Percentiles rank a stretch among this genome's conserved stretches.
These are phyloP conservation scores for Calliscelio sp. DNA, from an alignment of 2,888 invertebrate genomes.

Conservation along the genomic window DNA sequence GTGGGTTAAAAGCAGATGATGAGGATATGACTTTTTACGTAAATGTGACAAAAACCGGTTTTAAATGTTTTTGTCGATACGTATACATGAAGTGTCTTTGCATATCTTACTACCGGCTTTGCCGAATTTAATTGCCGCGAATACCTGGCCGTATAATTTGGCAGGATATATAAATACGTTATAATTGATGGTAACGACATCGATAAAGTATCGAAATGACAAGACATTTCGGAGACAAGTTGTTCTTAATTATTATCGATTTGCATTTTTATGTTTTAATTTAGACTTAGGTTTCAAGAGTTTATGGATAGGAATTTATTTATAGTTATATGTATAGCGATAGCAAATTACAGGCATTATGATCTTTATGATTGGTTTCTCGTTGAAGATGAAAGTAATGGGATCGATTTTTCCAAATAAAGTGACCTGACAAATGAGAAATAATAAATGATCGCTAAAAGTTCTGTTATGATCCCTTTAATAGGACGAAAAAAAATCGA, in stretches of 20 bases:
- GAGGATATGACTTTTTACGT: constrained; percentile 34
- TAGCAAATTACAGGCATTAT: neutral
- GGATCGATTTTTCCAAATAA: neutral
- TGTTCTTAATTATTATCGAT: no score
- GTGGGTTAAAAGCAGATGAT: constrained; percentile 48
- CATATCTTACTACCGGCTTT: constrained; percentile 29
- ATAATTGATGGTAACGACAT: constrained; percentile 9
- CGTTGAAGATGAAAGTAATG: neutral
- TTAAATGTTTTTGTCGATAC: constrained; percentile 45
- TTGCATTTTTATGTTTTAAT: constrained; percentile 40
- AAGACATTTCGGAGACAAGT: no score
- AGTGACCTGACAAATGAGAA: constrained; percentile 4
- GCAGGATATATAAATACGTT: constrained; percentile 20
- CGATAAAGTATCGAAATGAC: constrained; percentile 6
- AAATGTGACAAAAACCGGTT: constrained; percentile 70
- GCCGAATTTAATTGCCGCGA: constrained; percentile 27
- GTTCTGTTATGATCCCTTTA: neutral
- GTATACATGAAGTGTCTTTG: constrained; percentile 30
- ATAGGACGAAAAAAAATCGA: no score
- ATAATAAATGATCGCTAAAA: constrained; percentile 24
- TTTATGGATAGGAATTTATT: neutral
- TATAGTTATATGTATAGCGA: no score
- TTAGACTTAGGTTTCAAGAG: neutral
- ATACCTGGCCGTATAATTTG: neutral
- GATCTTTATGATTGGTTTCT: neutral